Evolutionary conservation across 1,140 invertebrate genomes (phyloP).

Genomic region (Ooceraea biroi): DNA sequence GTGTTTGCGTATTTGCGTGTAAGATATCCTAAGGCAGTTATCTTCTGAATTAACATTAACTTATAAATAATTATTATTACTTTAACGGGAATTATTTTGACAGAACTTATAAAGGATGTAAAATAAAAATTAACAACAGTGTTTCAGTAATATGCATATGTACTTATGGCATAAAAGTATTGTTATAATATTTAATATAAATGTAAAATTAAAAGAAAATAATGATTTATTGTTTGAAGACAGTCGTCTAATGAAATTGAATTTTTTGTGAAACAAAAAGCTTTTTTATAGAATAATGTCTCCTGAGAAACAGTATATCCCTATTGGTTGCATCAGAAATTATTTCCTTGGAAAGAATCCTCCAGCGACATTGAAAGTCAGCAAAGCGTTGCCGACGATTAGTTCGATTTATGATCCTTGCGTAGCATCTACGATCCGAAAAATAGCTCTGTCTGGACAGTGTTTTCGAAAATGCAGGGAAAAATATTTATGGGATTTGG

Average conservation of each 20-base stretch:
- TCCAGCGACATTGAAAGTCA: background rate
- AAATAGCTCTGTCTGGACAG: constrained; percentile 12
- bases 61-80: background rate
- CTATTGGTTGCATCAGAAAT: background rate
- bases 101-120: background rate
- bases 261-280: constrained; percentile 2
- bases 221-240: background rate
- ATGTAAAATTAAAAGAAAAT: background rate
- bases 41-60: background rate
- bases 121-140: background rate
- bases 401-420: background rate
- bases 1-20: too few species aligned
- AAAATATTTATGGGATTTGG: constrained; percentile 85
- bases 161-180: background rate
- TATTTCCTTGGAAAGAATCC: background rate
- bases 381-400: constrained; percentile 20
- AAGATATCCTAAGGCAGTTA: background rate
- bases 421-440: background rate
- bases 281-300: constrained; percentile 24
- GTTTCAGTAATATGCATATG: background rate
- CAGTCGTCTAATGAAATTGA: background rate
- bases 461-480: constrained; percentile 82
- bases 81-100: background rate
- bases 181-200: background rate
- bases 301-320: background rate